A percentile compares a stretch with the other conserved stretches of the same genome.
phyloP scores from a whole-genome alignment of 2,888 invertebrate species.

The Chymomyza fuscimana region DNA sequence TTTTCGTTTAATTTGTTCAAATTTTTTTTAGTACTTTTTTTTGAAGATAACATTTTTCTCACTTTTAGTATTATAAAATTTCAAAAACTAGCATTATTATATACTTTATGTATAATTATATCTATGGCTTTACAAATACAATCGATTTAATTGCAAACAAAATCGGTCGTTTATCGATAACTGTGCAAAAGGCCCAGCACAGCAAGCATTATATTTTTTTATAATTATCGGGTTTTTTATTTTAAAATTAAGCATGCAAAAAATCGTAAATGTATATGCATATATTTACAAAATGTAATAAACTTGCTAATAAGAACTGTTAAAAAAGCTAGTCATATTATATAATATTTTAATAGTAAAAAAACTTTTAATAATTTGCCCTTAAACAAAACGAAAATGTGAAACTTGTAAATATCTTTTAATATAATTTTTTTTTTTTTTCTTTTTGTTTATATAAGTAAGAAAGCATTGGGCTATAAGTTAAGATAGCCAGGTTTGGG shows the following conservation, averaged over 20 bases:
- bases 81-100: no score
- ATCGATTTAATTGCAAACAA: no score
- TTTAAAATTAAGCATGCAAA: neutral
- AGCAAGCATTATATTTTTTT: neutral
- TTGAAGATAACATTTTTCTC: no score
- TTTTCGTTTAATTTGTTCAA: no score
- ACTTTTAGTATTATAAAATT: no score
- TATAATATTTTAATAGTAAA: neutral
- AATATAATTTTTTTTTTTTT: neutral
- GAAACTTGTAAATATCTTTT: constrained; percentile 8
- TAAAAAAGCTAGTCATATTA: neutral
- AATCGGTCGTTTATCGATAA: no score
- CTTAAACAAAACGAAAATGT: constrained; percentile 4
- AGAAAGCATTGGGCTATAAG: neutral
- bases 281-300: neutral
- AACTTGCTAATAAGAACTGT: neutral
- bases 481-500: neutral
- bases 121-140: no score
- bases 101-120: no score
- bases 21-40: no score
- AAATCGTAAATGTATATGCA: neutral
- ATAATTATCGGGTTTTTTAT: neutral
- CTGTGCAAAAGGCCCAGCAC: no score
- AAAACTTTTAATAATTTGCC: neutral
- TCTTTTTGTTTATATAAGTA: neutral